Percentiles rank a stretch among this genome's conserved stretches.
phyloP scores from a whole-genome alignment of 2,797 vertebrate species.

The Amblyraja radiata region DNA sequence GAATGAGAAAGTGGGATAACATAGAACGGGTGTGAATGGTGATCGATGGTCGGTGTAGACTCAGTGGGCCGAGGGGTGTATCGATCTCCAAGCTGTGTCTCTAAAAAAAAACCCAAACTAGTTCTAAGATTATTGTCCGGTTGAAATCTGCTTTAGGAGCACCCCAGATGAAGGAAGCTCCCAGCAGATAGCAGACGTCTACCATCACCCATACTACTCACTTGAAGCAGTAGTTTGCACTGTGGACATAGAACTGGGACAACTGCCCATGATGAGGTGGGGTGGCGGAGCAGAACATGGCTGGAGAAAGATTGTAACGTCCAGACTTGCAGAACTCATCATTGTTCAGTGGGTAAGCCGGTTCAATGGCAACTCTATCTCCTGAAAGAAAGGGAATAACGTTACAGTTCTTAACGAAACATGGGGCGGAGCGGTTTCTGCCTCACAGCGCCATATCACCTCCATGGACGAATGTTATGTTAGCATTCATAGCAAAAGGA shows the following conservation, averaged over 20 bases:
- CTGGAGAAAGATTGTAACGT: slow-evolving; percentile 14
- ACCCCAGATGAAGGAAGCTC: background rate
- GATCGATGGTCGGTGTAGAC: too few species aligned
- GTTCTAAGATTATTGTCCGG: too few species aligned
- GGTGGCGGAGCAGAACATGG: slow-evolving; percentile 20
- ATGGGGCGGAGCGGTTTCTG: too few species aligned
- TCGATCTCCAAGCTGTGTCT: too few species aligned
- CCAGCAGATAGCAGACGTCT: background rate
- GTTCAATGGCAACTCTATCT: slow-evolving; percentile 29
- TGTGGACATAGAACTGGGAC: slow-evolving; percentile 20
- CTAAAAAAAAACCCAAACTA: too few species aligned
- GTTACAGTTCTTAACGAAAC: background rate
- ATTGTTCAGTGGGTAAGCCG: background rate
- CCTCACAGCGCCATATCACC: too few species aligned
- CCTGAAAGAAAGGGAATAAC: background rate
- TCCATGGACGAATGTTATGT: too few species aligned
- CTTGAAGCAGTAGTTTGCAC: slow-evolving; percentile 27
- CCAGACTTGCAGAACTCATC: slow-evolving; percentile 22
- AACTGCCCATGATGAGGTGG: slow-evolving; percentile 4
- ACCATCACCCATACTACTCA: background rate
- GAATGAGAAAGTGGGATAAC: too few species aligned
- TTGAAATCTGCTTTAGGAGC: background rate
- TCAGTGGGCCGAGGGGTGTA: too few species aligned
- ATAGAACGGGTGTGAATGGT: too few species aligned
- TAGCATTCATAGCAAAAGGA: too few species aligned